These are phyloP conservation scores for Sanderia malayensis DNA, from an alignment of 30 jellyfish, hydroid and myxozoan species.

Conservation along the genomic window DNA sequence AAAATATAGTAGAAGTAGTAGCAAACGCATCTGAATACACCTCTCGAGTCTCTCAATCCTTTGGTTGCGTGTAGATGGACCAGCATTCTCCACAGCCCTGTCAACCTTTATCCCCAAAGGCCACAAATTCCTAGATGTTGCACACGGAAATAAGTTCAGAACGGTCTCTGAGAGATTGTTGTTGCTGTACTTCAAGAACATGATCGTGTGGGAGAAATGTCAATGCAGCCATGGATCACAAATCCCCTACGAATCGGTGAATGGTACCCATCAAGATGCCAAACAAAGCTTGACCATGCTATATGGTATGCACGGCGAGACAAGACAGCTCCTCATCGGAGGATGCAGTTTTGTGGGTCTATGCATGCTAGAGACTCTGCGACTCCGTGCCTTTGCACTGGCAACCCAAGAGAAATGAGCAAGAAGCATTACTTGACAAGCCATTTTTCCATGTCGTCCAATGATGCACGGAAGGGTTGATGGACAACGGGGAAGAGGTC, in stretches of 20 bases:
- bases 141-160: not conserved
- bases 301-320: not conserved
- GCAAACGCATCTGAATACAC: not conserved
- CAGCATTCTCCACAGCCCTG: slow-evolving; percentile 10
- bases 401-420: not conserved
- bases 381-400: slow-evolving; percentile 4
- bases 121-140: not conserved
- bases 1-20: not conserved
- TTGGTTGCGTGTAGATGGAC: slow-evolving; percentile 3
- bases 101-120: not conserved
- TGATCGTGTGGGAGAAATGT: slow-evolving; percentile 14
- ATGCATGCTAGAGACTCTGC: slow-evolving; percentile 2
- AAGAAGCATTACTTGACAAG: not conserved
- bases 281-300: slow-evolving; percentile 14
- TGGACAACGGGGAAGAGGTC: not conserved
- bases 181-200: slow-evolving; percentile 14
- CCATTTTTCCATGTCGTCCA: not conserved
- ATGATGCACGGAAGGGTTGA: not conserved
- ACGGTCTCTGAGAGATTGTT: slow-evolving; percentile 16
- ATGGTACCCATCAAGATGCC: slow-evolving; percentile 17
- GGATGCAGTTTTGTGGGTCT: not conserved
- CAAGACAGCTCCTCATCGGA: not conserved
- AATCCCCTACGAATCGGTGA: slow-evolving; percentile 1
- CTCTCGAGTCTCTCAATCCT: not conserved
- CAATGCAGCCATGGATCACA: slow-evolving; percentile 49